Base-by-base conservation (phyloP, 2,797 vertebrate species). In the Xenentodon cancila region DNA sequence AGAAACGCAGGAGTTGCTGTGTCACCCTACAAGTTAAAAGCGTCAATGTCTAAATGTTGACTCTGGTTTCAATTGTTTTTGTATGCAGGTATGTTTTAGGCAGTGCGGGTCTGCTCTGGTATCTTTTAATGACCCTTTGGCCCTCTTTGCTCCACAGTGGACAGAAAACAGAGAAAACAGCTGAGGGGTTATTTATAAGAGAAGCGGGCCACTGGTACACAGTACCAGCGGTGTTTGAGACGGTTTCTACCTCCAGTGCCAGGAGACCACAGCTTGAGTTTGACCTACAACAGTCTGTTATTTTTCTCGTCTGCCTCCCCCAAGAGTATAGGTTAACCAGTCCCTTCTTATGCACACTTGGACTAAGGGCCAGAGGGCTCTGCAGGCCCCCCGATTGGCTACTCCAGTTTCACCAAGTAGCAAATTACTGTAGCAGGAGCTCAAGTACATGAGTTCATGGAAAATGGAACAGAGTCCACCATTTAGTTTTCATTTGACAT, bases 381-480 rank as follows among this genome's bases (percentile, higher is more conserved):
- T 45, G 53, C 73, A 52, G 62, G 46, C 61, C 64, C n/a, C 62
- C 53, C 18, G 62, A 77, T 79, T 68, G 77, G 52, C 73, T 69
- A 82, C 79, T 83, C 59, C 80, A 61, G 75, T 76, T 85, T 69
- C 79, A 79, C 68, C 60, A 37, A 70, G 66, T 19, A 56, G 77
- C 59, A 72, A 80, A 81, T 43, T 9, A 59, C 70, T 53, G 58
- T 48, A 67, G 55, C 79, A 73, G 55, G 62, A 74, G 70, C 4
- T 59, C 64, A 91, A 92, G 90, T 78, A 54, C 85, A 92, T 90
- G 93, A 94, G 93, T 92, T 93, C 89, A 95, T 92, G 93, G 94
- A 93, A 94, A 95, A 94, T 79, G 64, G 80, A 87, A 93, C 93
- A 90, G 82, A 79, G 86, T 42, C 71, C 89, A 89, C 92, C 89